These are phyloP conservation scores for Psephotus haematonotus DNA, from an alignment of 2,113 vertebrate genomes.

Conservation along the genomic window DNA sequence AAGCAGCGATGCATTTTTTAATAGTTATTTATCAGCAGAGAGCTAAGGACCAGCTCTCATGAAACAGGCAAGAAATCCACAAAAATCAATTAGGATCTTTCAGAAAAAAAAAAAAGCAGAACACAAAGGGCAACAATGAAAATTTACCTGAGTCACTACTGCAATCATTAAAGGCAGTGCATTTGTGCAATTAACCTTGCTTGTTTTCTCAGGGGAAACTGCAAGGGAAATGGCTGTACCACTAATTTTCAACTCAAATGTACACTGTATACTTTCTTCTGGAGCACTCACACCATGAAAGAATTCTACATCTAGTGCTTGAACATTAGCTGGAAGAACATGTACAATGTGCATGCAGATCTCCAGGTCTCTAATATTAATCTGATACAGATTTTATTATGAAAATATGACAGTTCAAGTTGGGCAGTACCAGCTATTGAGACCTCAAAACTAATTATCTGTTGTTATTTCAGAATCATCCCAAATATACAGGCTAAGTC, in stretches of 20 bases:
- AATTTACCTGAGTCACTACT: not conserved
- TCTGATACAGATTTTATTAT: not conserved
- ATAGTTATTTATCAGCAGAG: not conserved
- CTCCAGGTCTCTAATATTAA: not conserved
- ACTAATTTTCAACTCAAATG: not conserved
- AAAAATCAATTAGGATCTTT: not conserved
- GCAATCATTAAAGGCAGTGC: not conserved
- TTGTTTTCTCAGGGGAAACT: not conserved
- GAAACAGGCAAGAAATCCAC: not conserved
- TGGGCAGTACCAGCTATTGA: not conserved
- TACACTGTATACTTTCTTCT: not conserved
- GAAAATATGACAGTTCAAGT: not conserved
- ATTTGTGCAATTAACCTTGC: not conserved
- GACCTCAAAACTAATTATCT: not conserved
- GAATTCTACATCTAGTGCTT: not conserved
- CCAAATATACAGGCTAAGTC: not conserved
- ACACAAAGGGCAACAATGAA: not conserved
- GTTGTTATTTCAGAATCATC: not conserved
- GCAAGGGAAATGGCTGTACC: not conserved
- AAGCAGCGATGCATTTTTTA: not conserved
- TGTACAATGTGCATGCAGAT: rapidly evolving
- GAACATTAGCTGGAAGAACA: not conserved
- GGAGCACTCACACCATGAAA: not conserved
- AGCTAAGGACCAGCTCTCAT: not conserved
- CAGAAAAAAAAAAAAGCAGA: not conserved